These are phyloP conservation scores for Cuculus canorus DNA, from an alignment of 2,797 vertebrate species.

Conservation along the genomic window DNA sequence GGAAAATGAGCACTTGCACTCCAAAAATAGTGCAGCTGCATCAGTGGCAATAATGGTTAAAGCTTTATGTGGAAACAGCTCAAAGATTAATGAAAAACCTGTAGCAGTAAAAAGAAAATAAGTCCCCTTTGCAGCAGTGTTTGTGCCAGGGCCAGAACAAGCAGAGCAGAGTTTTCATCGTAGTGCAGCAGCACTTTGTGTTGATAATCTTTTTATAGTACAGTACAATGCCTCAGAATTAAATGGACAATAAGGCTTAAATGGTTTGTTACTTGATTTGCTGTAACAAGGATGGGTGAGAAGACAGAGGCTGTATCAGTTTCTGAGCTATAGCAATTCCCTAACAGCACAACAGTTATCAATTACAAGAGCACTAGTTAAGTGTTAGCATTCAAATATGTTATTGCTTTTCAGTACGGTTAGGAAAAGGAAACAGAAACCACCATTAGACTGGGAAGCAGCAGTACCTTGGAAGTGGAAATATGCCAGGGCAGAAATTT, in stretches of 20 bases:
- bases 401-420: background rate
- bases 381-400: background rate
- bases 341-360: background rate
- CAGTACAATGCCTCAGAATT: background rate
- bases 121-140: background rate
- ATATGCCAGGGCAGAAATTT: background rate
- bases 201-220: background rate
- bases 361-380: background rate
- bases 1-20: conserved; percentile 15
- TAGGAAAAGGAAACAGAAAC: background rate
- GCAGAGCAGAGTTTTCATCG: background rate
- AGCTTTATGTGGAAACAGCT: background rate
- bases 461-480: background rate
- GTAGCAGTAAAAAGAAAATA: background rate
- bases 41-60: background rate
- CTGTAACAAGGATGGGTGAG: background rate
- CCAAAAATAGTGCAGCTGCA: conserved; percentile 28
- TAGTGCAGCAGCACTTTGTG: background rate
- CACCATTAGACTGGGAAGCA: background rate
- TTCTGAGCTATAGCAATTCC: background rate
- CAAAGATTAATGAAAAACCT: conserved; percentile 3
- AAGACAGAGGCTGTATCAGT: background rate
- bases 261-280: background rate
- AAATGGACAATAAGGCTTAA: background rate
- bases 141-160: background rate